Percentiles rank a stretch among this genome's conserved stretches.
phyloP scores from a whole-genome alignment of 2,797 vertebrate genomes.

The Tangara arthus region DNA sequence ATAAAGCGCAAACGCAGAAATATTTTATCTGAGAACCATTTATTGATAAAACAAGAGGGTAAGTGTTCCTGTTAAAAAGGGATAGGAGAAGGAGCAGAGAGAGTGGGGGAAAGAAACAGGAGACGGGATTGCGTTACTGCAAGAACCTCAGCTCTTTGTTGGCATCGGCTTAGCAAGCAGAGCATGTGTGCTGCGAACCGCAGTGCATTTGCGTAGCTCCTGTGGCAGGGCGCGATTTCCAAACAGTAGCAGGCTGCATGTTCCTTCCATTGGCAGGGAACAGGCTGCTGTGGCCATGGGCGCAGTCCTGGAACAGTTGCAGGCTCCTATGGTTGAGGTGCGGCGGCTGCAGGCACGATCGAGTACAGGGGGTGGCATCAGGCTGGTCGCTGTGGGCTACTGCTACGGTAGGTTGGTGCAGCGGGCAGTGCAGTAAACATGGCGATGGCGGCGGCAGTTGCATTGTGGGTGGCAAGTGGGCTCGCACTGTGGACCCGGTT shows the following conservation, averaged over 20 bases:
- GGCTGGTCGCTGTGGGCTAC: neutral
- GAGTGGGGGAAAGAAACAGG: neutral
- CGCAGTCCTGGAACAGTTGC: neutral
- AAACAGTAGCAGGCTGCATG: neutral
- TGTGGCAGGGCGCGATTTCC: neutral
- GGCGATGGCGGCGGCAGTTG: accelerated
- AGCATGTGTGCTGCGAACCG: accelerated
- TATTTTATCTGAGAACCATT: neutral
- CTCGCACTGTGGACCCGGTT: neutral
- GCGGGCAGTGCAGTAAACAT: neutral
- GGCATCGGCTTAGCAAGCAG: neutral
- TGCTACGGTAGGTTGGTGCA: neutral
- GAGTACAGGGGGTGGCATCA: accelerated
- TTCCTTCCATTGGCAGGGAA: neutral
- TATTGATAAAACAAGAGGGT: neutral
- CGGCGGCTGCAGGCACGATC: accelerated
- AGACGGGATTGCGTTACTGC: neutral
- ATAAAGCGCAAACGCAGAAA: accelerated
- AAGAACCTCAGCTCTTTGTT: neutral
- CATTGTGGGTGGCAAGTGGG: neutral
- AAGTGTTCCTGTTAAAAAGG: neutral
- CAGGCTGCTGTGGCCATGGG: neutral
- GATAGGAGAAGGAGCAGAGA: neutral
- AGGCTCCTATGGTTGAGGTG: neutral
- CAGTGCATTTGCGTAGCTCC: neutral